A percentile compares a stretch with the other conserved stretches of the same genome.
Evolutionary conservation across 2,888 invertebrate genomes (phyloP).

Genomic region (Rotaria magnacalcarata): DNA sequence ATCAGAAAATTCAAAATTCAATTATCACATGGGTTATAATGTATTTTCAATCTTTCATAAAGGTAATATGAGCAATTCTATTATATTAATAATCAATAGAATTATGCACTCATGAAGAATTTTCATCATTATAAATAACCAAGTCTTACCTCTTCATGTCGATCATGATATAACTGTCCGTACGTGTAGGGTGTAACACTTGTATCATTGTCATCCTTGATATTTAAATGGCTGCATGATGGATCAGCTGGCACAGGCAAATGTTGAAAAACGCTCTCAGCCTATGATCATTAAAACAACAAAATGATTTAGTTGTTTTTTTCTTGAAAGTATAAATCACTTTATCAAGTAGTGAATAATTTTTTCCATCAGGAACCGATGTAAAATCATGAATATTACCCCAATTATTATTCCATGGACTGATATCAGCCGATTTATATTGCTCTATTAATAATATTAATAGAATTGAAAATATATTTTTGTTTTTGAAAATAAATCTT

Average conservation of each 20-base stretch:
- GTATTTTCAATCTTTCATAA: too few relatives aligned
- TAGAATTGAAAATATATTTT: background rate
- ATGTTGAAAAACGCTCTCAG: background rate
- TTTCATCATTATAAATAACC: too few relatives aligned
- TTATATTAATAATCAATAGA: too few relatives aligned
- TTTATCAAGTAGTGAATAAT: conserved; percentile 54
- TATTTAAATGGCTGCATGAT: conserved; percentile 27
- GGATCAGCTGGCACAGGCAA: background rate
- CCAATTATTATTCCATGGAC: conserved; percentile 64
- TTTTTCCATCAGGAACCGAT: conserved; percentile 57
- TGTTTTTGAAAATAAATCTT: background rate
- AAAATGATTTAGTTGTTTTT: background rate
- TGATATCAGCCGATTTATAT: conserved; percentile 61
- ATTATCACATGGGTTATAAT: too few relatives aligned
- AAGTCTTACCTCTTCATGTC: background rate
- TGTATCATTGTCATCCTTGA: conserved; percentile 44
- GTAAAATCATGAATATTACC: conserved; percentile 65
- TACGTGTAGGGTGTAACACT: conserved; percentile 57
- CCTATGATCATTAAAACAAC: background rate
- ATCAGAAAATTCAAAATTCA: too few relatives aligned
- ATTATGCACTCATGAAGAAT: too few relatives aligned
- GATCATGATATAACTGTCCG: conserved; percentile 48
- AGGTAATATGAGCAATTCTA: too few relatives aligned
- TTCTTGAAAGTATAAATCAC: conserved; percentile 48
- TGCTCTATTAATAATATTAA: conserved; percentile 58